Evolutionary conservation across 2,113 vertebrate species (phyloP).

Genomic region (Pandion haliaetus): DNA sequence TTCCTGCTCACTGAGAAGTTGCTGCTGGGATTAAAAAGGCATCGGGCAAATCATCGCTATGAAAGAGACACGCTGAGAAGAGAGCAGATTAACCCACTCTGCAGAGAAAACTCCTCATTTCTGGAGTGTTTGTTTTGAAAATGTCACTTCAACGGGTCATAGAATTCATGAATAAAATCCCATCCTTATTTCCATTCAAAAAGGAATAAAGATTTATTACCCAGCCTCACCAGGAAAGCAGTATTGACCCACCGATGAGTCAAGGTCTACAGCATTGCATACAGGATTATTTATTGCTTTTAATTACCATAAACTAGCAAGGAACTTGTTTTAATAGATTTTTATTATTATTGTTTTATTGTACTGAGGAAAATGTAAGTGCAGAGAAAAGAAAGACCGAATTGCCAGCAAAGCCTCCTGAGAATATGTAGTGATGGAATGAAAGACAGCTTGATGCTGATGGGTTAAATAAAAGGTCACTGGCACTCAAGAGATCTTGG

Average conservation of each 20-base stretch:
- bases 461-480: constrained; percentile 58
- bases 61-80: constrained; percentile 5
- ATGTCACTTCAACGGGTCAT: constrained; percentile 60
- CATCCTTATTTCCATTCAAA: constrained; percentile 70
- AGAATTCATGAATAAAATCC: constrained; percentile 74
- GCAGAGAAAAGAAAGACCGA: neutral
- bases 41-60: neutral
- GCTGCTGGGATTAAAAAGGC: constrained; percentile 45
- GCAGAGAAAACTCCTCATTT: constrained; percentile 63
- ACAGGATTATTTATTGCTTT: constrained; percentile 77
- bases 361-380: constrained; percentile 27
- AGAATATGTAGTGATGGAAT: constrained; percentile 36
- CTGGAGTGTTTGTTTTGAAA: constrained; percentile 69
- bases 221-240: constrained; percentile 61
- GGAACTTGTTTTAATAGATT: constrained; percentile 70
- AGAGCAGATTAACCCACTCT: constrained; percentile 37
- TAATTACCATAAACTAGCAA: constrained; percentile 79
- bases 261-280: constrained; percentile 66
- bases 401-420: neutral
- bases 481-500: neutral
- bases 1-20: neutral
- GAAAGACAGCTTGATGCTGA: constrained; percentile 51
- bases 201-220: constrained; percentile 80
- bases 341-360: constrained; percentile 44
- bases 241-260: constrained; percentile 75